These are phyloP conservation scores for Axea sp. DNA, from an alignment of 2,888 invertebrate genomes.

Conservation along the genomic window DNA sequence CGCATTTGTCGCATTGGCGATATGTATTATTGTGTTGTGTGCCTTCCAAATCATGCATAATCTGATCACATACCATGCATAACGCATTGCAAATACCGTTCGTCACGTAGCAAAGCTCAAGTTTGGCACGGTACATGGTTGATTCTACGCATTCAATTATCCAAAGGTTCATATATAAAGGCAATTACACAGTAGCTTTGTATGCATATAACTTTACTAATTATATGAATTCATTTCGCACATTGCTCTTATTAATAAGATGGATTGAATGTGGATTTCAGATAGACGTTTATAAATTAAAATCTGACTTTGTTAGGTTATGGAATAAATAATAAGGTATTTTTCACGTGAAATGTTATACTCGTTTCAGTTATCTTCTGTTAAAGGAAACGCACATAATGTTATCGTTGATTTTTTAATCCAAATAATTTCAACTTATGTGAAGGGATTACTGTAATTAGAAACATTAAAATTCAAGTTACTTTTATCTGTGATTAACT, in stretches of 20 bases:
- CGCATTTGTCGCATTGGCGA: slow-evolving; percentile 31
- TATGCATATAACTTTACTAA: slow-evolving; percentile 44
- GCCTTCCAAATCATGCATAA: slow-evolving; percentile 67
- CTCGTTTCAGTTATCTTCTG: no score
- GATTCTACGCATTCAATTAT: slow-evolving; percentile 58
- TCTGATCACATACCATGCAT: slow-evolving; percentile 74
- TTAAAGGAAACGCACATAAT: no score
- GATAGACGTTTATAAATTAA: slow-evolving; percentile 2
- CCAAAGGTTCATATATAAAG: slow-evolving; percentile 50
- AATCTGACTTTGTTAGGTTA: neutral
- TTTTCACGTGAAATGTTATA: no score
- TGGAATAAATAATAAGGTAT: slow-evolving; percentile 1
- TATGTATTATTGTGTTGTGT: slow-evolving; percentile 42
- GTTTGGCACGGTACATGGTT: slow-evolving; percentile 48
- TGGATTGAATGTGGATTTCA: slow-evolving; percentile 37
- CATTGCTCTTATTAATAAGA: slow-evolving; percentile 36
- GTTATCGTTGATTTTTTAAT: no score
- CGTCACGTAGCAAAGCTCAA: slow-evolving; percentile 75
- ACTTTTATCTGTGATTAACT: slow-evolving; percentile 29
- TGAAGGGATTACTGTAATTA: neutral
- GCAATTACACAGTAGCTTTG: slow-evolving; percentile 55
- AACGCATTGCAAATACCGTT: slow-evolving; percentile 74
- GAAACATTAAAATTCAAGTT: slow-evolving; percentile 31
- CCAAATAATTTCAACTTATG: no score
- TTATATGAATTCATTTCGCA: slow-evolving; percentile 52